These are phyloP conservation scores for Zonitis immaculata DNA, from an alignment of 2,888 invertebrate genomes.

Conservation along the genomic window DNA sequence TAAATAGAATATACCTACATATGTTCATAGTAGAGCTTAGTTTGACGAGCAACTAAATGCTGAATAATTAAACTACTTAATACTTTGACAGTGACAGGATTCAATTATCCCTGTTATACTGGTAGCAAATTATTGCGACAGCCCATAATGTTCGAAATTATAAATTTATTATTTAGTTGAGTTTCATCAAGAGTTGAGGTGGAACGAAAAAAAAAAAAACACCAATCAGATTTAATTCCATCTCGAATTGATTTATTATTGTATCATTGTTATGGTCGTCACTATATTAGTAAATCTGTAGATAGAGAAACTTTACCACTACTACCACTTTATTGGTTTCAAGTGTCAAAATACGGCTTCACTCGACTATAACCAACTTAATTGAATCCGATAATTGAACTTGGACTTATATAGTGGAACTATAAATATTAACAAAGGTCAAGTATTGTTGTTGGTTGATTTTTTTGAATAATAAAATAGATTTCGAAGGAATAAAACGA, in stretches of 20 bases:
- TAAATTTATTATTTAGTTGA: too few relatives aligned
- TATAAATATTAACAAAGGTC: slow-evolving; percentile 11
- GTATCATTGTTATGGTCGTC: too few relatives aligned
- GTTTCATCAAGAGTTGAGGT: too few relatives aligned
- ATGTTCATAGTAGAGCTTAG: background rate
- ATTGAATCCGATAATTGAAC: slow-evolving; percentile 17
- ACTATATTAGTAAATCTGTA: too few relatives aligned
- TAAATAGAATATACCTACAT: too few relatives aligned
- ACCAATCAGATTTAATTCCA: too few relatives aligned
- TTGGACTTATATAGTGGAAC: slow-evolving; percentile 4
- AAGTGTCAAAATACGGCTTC: slow-evolving; percentile 10
- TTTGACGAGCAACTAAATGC: background rate
- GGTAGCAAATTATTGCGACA: background rate
- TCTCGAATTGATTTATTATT: too few relatives aligned
- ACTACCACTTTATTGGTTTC: slow-evolving; percentile 9
- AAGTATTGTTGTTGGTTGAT: too few relatives aligned
- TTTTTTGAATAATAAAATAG: too few relatives aligned
- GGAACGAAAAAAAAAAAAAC: too few relatives aligned
- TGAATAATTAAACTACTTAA: background rate
- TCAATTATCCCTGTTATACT: background rate
- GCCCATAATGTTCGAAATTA: too few relatives aligned
- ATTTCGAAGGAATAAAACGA: too few relatives aligned
- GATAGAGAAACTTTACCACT: background rate
- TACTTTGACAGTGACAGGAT: background rate
- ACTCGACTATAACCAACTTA: slow-evolving; percentile 10